Evolutionary conservation across 2,888 invertebrate genomes (phyloP).

Genomic region (Adelognathus sp.): DNA sequence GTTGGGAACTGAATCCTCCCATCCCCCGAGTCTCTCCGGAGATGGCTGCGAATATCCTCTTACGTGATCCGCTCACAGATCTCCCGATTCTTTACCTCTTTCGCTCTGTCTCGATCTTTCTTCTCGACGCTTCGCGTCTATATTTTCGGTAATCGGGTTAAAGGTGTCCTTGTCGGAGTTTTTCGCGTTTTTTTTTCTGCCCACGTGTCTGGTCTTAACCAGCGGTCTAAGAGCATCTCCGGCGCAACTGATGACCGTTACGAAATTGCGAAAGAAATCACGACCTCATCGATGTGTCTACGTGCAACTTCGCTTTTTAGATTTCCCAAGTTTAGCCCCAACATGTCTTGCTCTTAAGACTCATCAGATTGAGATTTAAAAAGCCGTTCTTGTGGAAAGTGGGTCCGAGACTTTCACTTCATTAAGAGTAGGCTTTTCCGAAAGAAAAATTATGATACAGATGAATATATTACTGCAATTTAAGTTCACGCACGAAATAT

Average conservation of each 20-base stretch:
- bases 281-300: constrained; percentile 42
- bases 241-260: neutral
- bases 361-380: constrained; percentile 3
- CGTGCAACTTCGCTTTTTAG: constrained; percentile 21
- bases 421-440: neutral
- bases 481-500: too few species aligned
- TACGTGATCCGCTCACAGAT: constrained; percentile 55
- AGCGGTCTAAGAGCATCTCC: neutral
- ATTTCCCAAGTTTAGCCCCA: constrained; percentile 16
- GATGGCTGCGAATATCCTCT: constrained; percentile 57
- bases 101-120: constrained; percentile 29
- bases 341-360: neutral
- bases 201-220: neutral
- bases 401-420: neutral
- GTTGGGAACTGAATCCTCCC: constrained; percentile 48
- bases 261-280: constrained; percentile 43
- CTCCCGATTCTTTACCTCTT: constrained; percentile 43
- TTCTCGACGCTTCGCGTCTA: constrained; percentile 37
- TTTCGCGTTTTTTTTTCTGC: constrained; percentile 11
- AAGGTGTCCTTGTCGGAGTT: constrained; percentile 20
- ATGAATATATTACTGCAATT: too few species aligned
- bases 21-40: constrained; percentile 40
- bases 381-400: neutral
- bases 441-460: neutral
- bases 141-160: constrained; percentile 61